Conservation (phyloP, 2,113 vertebrate species). For the Lichenostomus cassidix region DNA sequence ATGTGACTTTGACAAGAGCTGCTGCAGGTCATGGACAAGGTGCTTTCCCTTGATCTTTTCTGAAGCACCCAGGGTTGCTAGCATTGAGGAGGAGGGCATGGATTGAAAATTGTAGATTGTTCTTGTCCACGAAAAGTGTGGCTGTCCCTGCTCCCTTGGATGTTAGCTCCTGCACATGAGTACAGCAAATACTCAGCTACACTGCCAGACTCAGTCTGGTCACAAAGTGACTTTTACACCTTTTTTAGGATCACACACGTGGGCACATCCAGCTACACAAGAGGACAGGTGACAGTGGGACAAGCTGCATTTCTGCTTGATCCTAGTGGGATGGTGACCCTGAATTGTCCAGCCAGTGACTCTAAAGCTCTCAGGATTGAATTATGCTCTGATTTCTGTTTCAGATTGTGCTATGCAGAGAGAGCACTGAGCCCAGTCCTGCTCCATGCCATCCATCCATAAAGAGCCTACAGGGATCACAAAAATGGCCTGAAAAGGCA, state of each 20-base stretch:
- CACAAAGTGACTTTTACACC: background rate
- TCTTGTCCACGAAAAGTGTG: background rate
- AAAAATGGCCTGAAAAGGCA: background rate
- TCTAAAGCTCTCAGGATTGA: background rate
- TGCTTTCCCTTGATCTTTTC: background rate
- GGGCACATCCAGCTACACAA: background rate
- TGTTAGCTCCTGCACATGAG: background rate
- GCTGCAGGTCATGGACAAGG: background rate
- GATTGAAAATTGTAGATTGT: background rate
- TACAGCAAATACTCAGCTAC: background rate
- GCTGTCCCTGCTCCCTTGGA: background rate
- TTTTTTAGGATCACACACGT: accelerated
- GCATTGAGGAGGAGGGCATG: background rate
- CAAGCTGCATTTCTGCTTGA: background rate
- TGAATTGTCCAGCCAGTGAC: background rate
- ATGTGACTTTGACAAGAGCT: background rate
- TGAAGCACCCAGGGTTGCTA: background rate
- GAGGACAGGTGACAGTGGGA: background rate
- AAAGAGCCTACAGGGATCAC: background rate
- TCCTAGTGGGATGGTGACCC: background rate
- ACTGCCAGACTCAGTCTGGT: background rate
- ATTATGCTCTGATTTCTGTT: background rate
- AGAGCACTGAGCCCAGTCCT: accelerated
- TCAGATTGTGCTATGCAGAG: background rate
- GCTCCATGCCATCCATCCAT: background rate